Conservation (phyloP, 35 echinoderm and acorn worm genomes). For the Hemicentrotus pulcherrimus region DNA sequence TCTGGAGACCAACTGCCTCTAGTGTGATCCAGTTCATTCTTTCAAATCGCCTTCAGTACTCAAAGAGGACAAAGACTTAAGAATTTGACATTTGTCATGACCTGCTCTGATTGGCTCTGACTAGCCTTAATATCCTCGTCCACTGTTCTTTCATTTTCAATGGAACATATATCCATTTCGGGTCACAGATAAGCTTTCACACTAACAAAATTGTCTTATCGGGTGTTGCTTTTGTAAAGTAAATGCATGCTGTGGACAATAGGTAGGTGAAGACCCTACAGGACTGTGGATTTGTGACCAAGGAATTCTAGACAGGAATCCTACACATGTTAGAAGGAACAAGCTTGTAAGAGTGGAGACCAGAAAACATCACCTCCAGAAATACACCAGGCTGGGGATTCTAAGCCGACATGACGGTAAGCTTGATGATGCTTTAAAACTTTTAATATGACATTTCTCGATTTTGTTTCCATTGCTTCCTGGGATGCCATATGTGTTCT, state of each 20-base stretch:
- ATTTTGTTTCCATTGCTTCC: no score
- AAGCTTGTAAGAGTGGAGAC: neutral
- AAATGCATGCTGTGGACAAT: neutral
- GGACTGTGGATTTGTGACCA: neutral
- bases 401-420: neutral
- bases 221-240: neutral
- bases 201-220: neutral
- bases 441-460: no score
- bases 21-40: neutral
- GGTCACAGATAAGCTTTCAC: neutral
- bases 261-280: neutral
- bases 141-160: neutral
- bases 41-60: no score
- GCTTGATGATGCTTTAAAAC: neutral
- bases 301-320: neutral
- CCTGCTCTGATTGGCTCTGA: neutral
- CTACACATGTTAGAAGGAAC: conserved; percentile 3
- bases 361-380: neutral
- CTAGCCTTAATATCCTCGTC: neutral
- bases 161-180: neutral
- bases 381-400: neutral
- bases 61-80: neutral
- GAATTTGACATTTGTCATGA: neutral
- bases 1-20: neutral
- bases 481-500: no score